Conservation (phyloP, 2,113 vertebrate genomes). For the Globicephala melas region DNA sequence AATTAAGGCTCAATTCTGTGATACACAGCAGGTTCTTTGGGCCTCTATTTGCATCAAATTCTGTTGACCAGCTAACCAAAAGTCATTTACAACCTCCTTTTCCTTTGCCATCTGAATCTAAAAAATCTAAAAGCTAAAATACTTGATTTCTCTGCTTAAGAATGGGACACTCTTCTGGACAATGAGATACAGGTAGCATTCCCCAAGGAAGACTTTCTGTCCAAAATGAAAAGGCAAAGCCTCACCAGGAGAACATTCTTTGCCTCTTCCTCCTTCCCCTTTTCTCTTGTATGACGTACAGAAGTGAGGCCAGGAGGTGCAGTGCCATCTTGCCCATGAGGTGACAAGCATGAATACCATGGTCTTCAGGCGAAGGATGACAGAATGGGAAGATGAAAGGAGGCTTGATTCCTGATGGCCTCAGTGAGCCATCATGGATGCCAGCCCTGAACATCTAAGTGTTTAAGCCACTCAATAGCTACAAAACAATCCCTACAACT, state of each 20-base stretch:
- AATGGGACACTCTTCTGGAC: not conserved
- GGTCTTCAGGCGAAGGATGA: not conserved
- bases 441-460: not conserved
- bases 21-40: not conserved
- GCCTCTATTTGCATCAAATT: not conserved
- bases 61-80: not conserved
- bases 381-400: not conserved
- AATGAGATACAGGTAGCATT: not conserved
- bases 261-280: not conserved
- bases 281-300: not conserved
- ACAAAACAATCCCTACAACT: not conserved
- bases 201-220: not conserved
- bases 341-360: not conserved
- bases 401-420: not conserved
- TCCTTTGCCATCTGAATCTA: not conserved
- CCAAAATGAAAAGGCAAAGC: not conserved
- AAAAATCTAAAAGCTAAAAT: not conserved
- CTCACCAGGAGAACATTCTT: not conserved
- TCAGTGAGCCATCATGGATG: not conserved
- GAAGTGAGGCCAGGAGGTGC: accelerated
- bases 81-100: not conserved
- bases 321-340: not conserved
- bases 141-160: not conserved
- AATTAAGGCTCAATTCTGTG: not conserved
- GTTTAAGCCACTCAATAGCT: not conserved